These are phyloP conservation scores for Tapirus indicus DNA, from an alignment of 2,797 vertebrate species.

Conservation along the genomic window DNA sequence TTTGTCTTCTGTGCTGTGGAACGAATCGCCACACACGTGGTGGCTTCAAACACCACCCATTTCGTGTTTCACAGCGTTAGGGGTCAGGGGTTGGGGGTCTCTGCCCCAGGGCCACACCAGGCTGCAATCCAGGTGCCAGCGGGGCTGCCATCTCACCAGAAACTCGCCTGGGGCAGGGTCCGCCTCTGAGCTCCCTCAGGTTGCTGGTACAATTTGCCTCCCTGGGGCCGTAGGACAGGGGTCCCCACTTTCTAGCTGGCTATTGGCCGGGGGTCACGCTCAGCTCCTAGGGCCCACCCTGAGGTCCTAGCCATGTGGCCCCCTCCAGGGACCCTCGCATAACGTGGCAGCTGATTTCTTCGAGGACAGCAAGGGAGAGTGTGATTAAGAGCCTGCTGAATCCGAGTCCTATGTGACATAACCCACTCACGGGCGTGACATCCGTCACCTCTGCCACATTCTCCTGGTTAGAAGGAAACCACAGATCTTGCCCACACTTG, in stretches of 20 bases:
- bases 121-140: not conserved
- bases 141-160: not conserved
- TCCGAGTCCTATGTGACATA: not conserved
- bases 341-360: not conserved
- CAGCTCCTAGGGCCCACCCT: not conserved
- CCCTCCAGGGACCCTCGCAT: not conserved
- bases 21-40: not conserved
- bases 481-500: not conserved
- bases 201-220: not conserved
- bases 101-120: not conserved
- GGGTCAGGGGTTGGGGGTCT: not conserved
- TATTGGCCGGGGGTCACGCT: not conserved
- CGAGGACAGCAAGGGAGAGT: not conserved
- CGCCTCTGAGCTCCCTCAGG: not conserved
- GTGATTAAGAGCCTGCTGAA: not conserved
- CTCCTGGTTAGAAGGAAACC: not conserved
- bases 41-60: not conserved
- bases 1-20: not conserved
- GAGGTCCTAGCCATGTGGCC: not conserved
- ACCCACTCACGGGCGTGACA: rapidly evolving
- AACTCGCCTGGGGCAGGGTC: not conserved
- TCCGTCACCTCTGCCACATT: not conserved
- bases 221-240: not conserved
- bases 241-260: not conserved
- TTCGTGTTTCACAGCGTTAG: not conserved